These are phyloP conservation scores for Spinus olivaceus DNA, from an alignment of 2,797 vertebrate species.

Conservation along the genomic window DNA sequence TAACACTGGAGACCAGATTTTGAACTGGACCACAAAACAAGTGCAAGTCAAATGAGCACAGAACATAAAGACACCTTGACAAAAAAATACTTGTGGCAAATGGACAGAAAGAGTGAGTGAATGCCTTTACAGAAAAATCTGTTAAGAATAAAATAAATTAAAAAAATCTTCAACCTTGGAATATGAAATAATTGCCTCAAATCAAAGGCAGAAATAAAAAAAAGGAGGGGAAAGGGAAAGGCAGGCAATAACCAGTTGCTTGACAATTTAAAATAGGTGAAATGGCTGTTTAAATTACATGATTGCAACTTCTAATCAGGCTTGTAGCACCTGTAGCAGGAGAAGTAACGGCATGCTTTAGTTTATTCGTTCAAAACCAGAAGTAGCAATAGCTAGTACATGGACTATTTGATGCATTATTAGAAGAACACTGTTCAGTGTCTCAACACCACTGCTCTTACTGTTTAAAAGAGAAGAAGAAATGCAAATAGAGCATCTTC, in stretches of 20 bases:
- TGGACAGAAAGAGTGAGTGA: not conserved
- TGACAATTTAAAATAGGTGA: not conserved
- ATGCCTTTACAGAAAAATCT: not conserved
- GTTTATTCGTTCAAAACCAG: not conserved
- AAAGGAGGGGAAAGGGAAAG: fast-evolving
- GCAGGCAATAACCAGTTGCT: not conserved
- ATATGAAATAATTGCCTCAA: not conserved
- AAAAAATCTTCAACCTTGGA: not conserved
- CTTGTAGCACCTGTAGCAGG: not conserved
- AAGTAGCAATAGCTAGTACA: not conserved
- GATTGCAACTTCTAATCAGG: not conserved
- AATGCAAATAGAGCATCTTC: not conserved
- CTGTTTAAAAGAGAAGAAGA: not conserved
- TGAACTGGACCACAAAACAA: constrained; percentile 7
- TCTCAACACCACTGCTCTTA: not conserved
- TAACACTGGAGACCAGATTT: not conserved
- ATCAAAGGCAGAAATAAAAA: fast-evolving
- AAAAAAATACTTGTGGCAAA: not conserved
- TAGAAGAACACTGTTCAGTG: not conserved
- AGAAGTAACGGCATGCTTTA: not conserved
- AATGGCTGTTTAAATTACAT: not conserved
- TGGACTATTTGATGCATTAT: not conserved
- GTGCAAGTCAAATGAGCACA: not conserved
- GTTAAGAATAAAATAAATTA: not conserved
- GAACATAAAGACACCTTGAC: not conserved